These are phyloP conservation scores for Pseudanteris insignis DNA, from an alignment of 2,888 invertebrate genomes.

Conservation along the genomic window DNA sequence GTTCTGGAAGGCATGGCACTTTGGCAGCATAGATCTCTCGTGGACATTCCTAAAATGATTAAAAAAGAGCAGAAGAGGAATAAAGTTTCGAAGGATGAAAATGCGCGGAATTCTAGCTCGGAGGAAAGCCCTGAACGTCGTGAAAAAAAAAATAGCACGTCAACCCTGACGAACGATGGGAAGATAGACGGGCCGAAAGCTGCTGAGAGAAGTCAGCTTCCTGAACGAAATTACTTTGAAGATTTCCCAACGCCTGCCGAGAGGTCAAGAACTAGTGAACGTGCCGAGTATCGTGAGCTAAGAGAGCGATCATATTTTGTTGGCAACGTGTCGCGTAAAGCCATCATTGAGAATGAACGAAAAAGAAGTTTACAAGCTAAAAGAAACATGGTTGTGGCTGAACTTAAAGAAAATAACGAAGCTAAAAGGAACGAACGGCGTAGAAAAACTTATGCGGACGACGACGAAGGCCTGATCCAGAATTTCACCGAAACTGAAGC, in stretches of 20 bases:
- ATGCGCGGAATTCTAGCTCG: constrained; percentile 48
- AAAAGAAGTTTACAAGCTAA: constrained; percentile 63
- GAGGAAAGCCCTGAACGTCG: constrained; percentile 47
- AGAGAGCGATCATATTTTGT: constrained; percentile 61
- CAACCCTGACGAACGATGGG: constrained; percentile 58
- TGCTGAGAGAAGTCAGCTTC: constrained; percentile 60
- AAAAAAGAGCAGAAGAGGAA: constrained; percentile 68
- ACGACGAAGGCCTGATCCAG: constrained; percentile 57
- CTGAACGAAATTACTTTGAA: constrained; percentile 59
- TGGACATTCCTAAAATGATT: constrained; percentile 75
- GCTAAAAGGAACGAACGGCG: constrained; percentile 57
- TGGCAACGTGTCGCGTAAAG: constrained; percentile 63
- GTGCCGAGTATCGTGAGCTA: constrained; percentile 55
- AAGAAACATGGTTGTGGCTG: constrained; percentile 61
- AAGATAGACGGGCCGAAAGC: constrained; percentile 58
- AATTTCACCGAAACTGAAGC: constrained; percentile 63
- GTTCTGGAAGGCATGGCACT: constrained; percentile 87
- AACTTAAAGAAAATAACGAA: constrained; percentile 62
- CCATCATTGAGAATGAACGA: constrained; percentile 63
- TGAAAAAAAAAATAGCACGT: constrained; percentile 57
- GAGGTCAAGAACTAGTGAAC: constrained; percentile 56
- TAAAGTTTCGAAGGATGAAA: constrained; percentile 57
- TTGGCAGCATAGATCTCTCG: constrained; percentile 86
- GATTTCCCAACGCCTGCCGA: constrained; percentile 64
- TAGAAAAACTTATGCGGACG: constrained; percentile 56